These are phyloP conservation scores for Amaurobius ferox DNA, from an alignment of 2,888 invertebrate genomes.

Conservation along the genomic window DNA sequence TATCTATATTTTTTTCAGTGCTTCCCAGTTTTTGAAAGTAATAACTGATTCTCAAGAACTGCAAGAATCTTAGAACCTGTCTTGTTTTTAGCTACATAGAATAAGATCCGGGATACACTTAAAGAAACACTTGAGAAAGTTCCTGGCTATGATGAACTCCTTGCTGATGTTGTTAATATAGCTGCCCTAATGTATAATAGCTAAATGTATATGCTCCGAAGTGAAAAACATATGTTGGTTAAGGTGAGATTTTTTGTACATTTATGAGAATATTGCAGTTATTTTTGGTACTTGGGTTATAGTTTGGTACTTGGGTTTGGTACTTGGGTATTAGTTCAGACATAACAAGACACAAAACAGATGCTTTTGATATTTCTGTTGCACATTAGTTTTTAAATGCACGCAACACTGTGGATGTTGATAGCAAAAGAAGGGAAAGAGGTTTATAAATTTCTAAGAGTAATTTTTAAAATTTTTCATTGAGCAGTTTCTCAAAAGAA, in stretches of 20 bases:
- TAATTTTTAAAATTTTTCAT: no score
- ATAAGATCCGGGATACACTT: conserved; percentile 96
- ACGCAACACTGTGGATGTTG: no score
- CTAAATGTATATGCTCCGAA: conserved; percentile 96
- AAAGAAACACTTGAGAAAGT: conserved; percentile 96
- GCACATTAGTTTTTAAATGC: no score
- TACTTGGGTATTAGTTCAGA: no score
- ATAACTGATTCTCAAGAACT: conserved; percentile 97
- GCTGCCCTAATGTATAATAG: conserved; percentile 98
- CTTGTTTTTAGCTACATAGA: conserved; percentile 99
- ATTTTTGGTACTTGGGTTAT: no score
- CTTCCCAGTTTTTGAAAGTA: conserved; percentile 96
- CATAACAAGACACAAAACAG: no score
- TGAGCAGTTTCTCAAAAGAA: no score
- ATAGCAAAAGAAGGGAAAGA: no score
- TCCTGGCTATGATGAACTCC: conserved; percentile 92
- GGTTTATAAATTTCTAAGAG: no score
- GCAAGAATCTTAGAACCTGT: conserved; percentile 98
- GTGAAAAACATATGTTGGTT: conserved; percentile 98
- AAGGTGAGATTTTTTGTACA: conserved; percentile 92
- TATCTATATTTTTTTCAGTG: conserved; percentile 82
- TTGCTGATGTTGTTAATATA: conserved; percentile 98
- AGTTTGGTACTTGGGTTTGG: no score
- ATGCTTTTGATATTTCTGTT: no score
- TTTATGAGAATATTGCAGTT: no score